Percentiles rank a stretch among this genome's conserved stretches.
These are phyloP conservation scores for Platyura marginata DNA, from an alignment of 1,140 invertebrate genomes.

Conservation along the genomic window DNA sequence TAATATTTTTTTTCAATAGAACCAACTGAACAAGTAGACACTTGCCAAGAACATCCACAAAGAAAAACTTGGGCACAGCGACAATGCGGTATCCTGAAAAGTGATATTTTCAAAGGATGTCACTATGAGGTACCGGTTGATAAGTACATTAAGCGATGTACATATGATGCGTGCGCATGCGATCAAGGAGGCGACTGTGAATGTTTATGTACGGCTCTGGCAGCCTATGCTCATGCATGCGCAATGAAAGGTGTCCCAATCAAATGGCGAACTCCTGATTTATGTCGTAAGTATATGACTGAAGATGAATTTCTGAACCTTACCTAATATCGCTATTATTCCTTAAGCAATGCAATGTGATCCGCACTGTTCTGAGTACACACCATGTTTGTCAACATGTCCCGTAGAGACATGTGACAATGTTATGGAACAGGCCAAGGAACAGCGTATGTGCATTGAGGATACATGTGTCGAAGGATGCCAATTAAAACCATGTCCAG, in stretches of 20 bases:
- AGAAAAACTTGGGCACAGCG: slow-evolving; percentile 57
- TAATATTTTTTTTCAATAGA: slow-evolving; percentile 15
- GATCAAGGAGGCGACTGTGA: slow-evolving; percentile 77
- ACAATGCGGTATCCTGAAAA: slow-evolving; percentile 57
- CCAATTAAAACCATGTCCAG: slow-evolving; percentile 42
- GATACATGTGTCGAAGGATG: slow-evolving; percentile 61
- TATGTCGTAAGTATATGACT: slow-evolving; percentile 51
- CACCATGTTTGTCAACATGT: slow-evolving; percentile 62
- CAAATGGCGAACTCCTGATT: slow-evolving; percentile 58
- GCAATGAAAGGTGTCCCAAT: slow-evolving; percentile 46
- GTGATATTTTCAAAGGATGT: slow-evolving; percentile 50
- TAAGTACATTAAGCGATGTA: slow-evolving; percentile 46
- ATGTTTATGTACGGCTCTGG: slow-evolving; percentile 72
- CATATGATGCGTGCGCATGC: slow-evolving; percentile 70
- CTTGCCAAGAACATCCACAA: slow-evolving; percentile 52
- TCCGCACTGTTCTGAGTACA: slow-evolving; percentile 54
- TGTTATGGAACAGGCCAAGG: slow-evolving; percentile 35
- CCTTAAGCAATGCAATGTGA: slow-evolving; percentile 69
- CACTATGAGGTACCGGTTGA: slow-evolving; percentile 60
- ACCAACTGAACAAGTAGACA: slow-evolving; percentile 30
- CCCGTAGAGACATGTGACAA: slow-evolving; percentile 71
- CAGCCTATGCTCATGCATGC: slow-evolving; percentile 71
- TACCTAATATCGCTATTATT: background rate
- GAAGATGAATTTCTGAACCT: background rate
- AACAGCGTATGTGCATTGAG: slow-evolving; percentile 39